Conservation (phyloP, 2,113 vertebrate species). For the Colaptes auratus region DNA sequence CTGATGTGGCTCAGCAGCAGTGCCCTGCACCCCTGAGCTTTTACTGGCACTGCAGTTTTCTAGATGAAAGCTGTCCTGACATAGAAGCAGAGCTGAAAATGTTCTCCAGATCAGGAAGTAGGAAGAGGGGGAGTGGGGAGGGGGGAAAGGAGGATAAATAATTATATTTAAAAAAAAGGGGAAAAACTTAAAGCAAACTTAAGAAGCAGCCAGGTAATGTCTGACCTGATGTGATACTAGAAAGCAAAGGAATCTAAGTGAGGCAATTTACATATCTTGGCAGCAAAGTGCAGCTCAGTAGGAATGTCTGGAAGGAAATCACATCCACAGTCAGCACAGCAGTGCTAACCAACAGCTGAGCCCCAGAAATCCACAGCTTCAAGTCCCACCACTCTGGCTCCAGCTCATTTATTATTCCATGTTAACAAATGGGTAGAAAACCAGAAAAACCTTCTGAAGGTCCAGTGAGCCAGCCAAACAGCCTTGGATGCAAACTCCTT, state of each 20-base stretch:
- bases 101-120: background rate
- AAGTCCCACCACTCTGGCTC: background rate
- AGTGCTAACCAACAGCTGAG: constrained; percentile 32
- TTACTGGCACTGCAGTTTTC: background rate
- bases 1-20: background rate
- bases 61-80: background rate
- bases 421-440: constrained; percentile 29
- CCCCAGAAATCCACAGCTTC: constrained; percentile 23
- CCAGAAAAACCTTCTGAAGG: background rate
- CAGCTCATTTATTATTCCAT: background rate
- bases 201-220: constrained; percentile 38
- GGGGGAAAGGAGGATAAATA: constrained; percentile 31
- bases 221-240: constrained; percentile 8
- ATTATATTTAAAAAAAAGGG: background rate
- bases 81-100: constrained; percentile 10
- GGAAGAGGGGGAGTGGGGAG: background rate
- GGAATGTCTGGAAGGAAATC: constrained; percentile 65
- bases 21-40: background rate
- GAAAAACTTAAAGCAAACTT: background rate
- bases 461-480: background rate
- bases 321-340: constrained; percentile 39
- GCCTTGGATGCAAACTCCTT: background rate
- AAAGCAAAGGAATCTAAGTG: constrained; percentile 45
- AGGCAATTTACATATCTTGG: constrained; percentile 61
- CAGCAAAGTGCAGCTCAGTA: constrained; percentile 23